Evolutionary conservation across 1,140 invertebrate genomes (phyloP).

Genomic region (Chionoecetes opilio): DNA sequence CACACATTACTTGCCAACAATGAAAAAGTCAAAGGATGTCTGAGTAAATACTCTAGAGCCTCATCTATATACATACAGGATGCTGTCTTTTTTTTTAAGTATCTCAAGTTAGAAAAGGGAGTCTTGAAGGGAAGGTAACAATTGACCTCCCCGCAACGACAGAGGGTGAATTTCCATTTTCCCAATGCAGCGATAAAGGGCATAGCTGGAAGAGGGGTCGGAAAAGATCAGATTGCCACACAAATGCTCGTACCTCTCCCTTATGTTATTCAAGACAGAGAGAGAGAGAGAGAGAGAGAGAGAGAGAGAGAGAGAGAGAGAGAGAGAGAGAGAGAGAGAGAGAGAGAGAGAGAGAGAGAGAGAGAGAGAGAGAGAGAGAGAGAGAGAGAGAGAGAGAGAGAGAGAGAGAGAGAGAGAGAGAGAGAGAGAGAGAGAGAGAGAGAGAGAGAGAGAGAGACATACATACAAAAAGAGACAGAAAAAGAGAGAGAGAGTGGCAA

Average conservation of each 20-base stretch:
- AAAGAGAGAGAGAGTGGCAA: no score
- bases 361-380: no score
- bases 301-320: conserved; percentile 34
- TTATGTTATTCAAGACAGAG: not conserved
- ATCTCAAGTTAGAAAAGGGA: not conserved
- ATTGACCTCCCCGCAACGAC: not conserved
- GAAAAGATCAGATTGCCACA: not conserved
- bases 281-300: conserved; percentile 11
- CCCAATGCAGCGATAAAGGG: not conserved
- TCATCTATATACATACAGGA: no score
- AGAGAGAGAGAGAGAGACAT: no score
- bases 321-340: conserved; percentile 51
- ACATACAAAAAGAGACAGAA: no score
- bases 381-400: no score
- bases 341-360: conserved; percentile 42
- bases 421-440: no score
- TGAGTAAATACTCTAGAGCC: no score
- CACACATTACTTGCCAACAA: not conserved
- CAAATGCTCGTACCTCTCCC: not conserved
- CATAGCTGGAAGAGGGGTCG: not conserved
- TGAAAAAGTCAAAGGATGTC: no score
- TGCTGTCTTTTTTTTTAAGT: not conserved
- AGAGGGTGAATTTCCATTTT: not conserved
- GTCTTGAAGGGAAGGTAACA: conserved; percentile 15
- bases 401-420: no score